Conservation (phyloP, 2,888 invertebrate species). For the Drosophila anomalata region DNA sequence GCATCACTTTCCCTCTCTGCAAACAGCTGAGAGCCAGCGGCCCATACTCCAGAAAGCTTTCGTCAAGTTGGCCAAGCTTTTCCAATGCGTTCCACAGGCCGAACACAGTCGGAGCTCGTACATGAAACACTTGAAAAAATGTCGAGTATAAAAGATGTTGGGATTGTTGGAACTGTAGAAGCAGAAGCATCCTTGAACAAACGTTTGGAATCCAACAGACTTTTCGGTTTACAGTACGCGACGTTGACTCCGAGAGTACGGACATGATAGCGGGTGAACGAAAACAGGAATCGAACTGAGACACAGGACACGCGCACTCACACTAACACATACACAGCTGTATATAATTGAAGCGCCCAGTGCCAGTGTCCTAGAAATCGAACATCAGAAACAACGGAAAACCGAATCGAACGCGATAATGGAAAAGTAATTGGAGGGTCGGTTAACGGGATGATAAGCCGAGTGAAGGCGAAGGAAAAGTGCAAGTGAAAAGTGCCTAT, state of each 20-base stretch:
- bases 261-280: constrained; percentile 58
- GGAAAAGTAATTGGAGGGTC: constrained; percentile 23
- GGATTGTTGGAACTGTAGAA: not conserved
- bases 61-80: constrained; percentile 59
- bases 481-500: constrained; percentile 71
- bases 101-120: too few species aligned
- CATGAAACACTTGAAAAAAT: too few species aligned
- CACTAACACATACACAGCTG: constrained; percentile 20
- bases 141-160: too few species aligned
- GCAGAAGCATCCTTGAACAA: constrained; percentile 70
- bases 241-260: constrained; percentile 74
- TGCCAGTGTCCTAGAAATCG: constrained; percentile 55
- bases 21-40: constrained; percentile 59
- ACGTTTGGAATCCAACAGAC: constrained; percentile 58
- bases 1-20: constrained; percentile 58
- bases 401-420: constrained; percentile 36
- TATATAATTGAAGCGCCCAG: constrained; percentile 68
- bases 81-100: constrained; percentile 62
- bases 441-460: constrained; percentile 11
- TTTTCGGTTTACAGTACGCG: constrained; percentile 71
- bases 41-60: constrained; percentile 54
- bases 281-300: constrained; percentile 30
- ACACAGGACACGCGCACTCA: constrained; percentile 38
- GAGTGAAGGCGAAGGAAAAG: constrained; percentile 44
- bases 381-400: constrained; percentile 32